phyloP scores from a whole-genome alignment of 1,140 invertebrate species.

The Samia ricini region DNA sequence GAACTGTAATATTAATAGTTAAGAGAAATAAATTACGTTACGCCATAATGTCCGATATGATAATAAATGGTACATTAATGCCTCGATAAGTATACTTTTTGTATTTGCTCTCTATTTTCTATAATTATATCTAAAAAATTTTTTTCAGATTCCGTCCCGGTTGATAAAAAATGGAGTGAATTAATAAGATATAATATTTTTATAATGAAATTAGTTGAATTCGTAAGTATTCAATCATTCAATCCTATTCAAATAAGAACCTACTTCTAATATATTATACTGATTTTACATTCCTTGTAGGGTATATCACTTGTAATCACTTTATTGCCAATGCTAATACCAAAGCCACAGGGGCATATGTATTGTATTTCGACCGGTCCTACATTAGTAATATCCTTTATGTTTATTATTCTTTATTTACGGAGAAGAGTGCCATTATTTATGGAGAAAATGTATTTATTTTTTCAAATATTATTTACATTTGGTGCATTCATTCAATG shows the following conservation, averaged over 20 bases:
- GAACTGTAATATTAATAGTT: neutral
- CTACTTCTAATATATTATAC: neutral
- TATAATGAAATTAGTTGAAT: constrained; percentile 71
- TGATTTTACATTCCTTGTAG: constrained; percentile 46
- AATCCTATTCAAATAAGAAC: neutral
- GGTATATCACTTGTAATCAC: constrained; percentile 53
- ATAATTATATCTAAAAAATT: neutral
- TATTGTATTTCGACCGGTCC: constrained; percentile 68
- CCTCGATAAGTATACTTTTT: constrained; percentile 5
- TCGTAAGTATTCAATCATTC: constrained; percentile 64
- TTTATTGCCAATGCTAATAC: constrained; percentile 44
- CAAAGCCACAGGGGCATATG: constrained; percentile 65
- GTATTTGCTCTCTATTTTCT: neutral
- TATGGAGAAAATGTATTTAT: constrained; percentile 73
- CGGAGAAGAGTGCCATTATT: constrained; percentile 65
- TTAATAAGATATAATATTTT: constrained; percentile 70
- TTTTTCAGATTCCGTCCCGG: constrained; percentile 62
- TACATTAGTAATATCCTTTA: constrained; percentile 60
- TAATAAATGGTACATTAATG: constrained; percentile 60
- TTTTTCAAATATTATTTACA: constrained; percentile 71
- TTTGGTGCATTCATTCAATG: constrained; percentile 71
- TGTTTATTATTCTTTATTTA: constrained; percentile 65
- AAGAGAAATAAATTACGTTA: neutral
- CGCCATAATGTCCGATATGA: constrained; percentile 62
- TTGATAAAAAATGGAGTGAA: constrained; percentile 69